phyloP scores from a whole-genome alignment of 2,113 vertebrate species.

The Microcebus lehilahytsara region DNA sequence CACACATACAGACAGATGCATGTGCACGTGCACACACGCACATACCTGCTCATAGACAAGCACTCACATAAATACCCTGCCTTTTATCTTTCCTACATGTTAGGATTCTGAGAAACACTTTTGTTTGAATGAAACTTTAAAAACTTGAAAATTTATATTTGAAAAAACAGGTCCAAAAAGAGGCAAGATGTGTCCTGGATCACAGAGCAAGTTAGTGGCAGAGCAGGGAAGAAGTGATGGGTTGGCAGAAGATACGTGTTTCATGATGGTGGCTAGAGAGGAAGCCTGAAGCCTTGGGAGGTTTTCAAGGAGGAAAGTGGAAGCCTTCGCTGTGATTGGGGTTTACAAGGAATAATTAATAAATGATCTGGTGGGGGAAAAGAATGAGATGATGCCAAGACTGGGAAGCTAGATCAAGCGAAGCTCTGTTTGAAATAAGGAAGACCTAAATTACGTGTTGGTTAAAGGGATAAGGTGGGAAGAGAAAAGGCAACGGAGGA shows the following conservation, averaged over 20 bases:
- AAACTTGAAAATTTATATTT: background rate
- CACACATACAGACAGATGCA: background rate
- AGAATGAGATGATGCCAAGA: background rate
- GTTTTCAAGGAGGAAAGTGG: background rate
- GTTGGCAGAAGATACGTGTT: background rate
- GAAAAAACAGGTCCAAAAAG: background rate
- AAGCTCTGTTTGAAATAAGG: background rate
- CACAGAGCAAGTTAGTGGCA: background rate
- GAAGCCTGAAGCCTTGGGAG: background rate
- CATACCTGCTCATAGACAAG: background rate
- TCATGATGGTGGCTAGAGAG: background rate
- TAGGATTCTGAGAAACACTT: background rate
- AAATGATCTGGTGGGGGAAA: background rate
- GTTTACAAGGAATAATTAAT: background rate
- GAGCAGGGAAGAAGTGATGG: background rate
- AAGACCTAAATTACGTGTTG: background rate
- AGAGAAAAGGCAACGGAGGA: slow-evolving; percentile 65
- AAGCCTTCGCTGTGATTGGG: background rate
- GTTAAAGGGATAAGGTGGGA: slow-evolving; percentile 19
- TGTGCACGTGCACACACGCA: background rate
- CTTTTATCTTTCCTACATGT: background rate
- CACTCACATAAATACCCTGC: background rate
- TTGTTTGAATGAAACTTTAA: background rate
- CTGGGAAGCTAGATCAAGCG: background rate
- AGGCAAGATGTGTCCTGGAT: background rate